Evolutionary conservation across 2,797 vertebrate species (phyloP).

Genomic region (Mus caroli): DNA sequence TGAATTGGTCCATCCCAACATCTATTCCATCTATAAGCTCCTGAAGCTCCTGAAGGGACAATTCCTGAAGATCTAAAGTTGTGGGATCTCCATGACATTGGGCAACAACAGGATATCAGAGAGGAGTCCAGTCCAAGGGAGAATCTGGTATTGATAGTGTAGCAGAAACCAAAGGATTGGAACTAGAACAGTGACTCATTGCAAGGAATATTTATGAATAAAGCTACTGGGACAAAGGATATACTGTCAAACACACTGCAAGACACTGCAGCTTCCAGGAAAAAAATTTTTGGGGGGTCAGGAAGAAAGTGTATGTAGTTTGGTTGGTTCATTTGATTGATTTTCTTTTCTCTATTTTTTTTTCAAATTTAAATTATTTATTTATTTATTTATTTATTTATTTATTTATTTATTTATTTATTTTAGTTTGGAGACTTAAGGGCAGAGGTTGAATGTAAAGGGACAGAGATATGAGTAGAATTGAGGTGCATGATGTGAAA

Average conservation of each 20-base stretch:
- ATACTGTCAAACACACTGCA: background rate
- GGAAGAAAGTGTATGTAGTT: too few species aligned
- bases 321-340: background rate
- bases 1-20: background rate
- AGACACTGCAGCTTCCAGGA: background rate
- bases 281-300: background rate
- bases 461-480: background rate
- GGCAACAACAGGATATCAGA: background rate
- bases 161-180: background rate
- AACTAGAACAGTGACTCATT: background rate
- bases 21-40: background rate
- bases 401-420: background rate
- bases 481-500: background rate
- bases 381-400: too few species aligned
- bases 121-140: background rate
- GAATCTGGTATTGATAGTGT: background rate
- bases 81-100: background rate
- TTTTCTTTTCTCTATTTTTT: background rate
- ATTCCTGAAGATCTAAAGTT: background rate
- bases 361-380: background rate
- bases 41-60: background rate
- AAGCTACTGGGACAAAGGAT: background rate
- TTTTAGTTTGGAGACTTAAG: background rate
- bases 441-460: background rate
- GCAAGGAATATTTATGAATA: background rate